These are phyloP conservation scores for Phocoena phocoena DNA, from an alignment of 2,113 vertebrate species.

Conservation along the genomic window DNA sequence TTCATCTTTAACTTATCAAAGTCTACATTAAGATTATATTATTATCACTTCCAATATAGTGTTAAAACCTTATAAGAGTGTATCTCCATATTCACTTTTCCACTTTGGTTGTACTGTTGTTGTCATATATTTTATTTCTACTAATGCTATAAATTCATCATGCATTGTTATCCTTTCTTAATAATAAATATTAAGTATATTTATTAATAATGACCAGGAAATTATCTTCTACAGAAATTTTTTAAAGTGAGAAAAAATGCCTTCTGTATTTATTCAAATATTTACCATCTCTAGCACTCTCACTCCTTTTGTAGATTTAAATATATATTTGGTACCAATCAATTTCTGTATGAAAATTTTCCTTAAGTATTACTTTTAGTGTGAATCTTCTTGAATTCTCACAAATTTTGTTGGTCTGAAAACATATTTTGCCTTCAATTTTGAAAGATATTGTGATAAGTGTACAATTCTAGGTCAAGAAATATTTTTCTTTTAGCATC, in stretches of 20 bases:
- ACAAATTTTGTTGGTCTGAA: not conserved
- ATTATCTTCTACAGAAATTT: not conserved
- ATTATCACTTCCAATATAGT: not conserved
- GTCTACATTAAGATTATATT: not conserved
- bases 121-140: not conserved
- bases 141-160: not conserved
- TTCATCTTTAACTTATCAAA: not conserved
- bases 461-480: not conserved
- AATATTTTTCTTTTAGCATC: not conserved
- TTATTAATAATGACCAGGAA: not conserved
- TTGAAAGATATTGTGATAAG: not conserved
- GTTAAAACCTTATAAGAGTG: not conserved
- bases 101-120: not conserved
- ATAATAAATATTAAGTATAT: not conserved
- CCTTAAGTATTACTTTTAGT: not conserved
- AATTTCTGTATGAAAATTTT: not conserved
- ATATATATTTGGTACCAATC: not conserved
- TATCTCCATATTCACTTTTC: not conserved
- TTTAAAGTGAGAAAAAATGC: not conserved
- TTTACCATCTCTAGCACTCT: not conserved
- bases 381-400: not conserved
- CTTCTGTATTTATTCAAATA: not conserved
- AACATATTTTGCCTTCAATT: not conserved
- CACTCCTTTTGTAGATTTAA: not conserved
- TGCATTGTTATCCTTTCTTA: not conserved